Conservation (phyloP, 2,113 vertebrate genomes). For the Glaucomys volans region DNA sequence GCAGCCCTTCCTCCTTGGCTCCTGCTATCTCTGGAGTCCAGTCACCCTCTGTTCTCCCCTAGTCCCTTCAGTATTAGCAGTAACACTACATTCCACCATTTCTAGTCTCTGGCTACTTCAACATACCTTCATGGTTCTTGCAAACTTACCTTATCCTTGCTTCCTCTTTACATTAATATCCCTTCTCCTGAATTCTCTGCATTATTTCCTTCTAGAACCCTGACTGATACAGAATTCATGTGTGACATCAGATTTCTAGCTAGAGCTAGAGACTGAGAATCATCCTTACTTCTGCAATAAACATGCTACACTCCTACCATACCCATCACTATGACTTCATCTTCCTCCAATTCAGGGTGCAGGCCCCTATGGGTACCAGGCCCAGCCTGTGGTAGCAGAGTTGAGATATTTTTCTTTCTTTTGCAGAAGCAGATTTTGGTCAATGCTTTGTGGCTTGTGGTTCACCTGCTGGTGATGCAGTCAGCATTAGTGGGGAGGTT, state of each 20-base stretch:
- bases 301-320: neutral
- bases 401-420: neutral
- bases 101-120: neutral
- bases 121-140: neutral
- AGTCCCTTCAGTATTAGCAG: neutral
- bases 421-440: slow-evolving; percentile 53
- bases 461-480: neutral
- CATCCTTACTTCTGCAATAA: neutral
- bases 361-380: neutral
- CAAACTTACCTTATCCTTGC: neutral
- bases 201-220: neutral
- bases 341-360: neutral
- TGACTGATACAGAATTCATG: neutral
- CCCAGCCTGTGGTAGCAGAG: neutral
- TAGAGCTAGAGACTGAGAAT: neutral
- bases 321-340: neutral
- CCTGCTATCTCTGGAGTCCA: neutral
- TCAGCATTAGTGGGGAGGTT: neutral
- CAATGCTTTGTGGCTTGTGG: slow-evolving; percentile 67
- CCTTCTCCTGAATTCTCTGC: neutral
- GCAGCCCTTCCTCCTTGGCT: neutral
- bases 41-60: neutral
- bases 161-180: neutral
- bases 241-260: neutral
- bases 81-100: neutral